These are phyloP conservation scores for Osmerus mordax DNA, from an alignment of 2,113 vertebrate species.

Conservation along the genomic window DNA sequence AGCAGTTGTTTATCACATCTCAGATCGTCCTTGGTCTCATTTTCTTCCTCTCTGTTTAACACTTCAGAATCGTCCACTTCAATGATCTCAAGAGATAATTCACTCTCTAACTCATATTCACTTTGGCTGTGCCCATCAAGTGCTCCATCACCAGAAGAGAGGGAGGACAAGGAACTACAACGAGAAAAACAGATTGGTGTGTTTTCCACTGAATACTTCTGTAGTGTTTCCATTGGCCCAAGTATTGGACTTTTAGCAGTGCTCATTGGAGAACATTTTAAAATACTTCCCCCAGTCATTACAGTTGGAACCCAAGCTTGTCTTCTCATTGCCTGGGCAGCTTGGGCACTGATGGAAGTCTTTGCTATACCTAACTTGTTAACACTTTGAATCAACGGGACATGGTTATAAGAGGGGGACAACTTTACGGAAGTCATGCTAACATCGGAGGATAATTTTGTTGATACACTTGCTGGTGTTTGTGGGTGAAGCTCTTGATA, in stretches of 20 bases:
- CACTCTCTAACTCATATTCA: conserved; percentile 79
- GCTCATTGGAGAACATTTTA: conserved; percentile 78
- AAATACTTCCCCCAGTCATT: conserved; percentile 67
- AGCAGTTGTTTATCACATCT: conserved; percentile 68
- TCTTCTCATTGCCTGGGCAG: conserved; percentile 73
- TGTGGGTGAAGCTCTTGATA: conserved; percentile 60
- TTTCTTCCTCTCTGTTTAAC: conserved; percentile 60
- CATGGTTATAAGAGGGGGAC: conserved; percentile 89
- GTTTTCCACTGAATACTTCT: conserved; percentile 86
- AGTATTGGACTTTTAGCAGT: conserved; percentile 59
- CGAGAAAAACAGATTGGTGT: conserved; percentile 91
- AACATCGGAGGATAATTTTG: conserved; percentile 70
- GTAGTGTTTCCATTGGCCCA: conserved; percentile 77
- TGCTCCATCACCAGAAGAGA: conserved; percentile 85
- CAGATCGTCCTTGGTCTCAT: conserved; percentile 72
- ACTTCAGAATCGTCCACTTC: conserved; percentile 80
- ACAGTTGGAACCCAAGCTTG: conserved; percentile 79
- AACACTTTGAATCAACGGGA: conserved; percentile 79
- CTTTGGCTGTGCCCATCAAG: conserved; percentile 80
- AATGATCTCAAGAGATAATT: conserved; percentile 88
- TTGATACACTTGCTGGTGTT: conserved; percentile 69
- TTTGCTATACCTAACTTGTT: conserved; percentile 66
- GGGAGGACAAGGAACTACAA: conserved; percentile 92
- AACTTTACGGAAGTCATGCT: conserved; percentile 87
- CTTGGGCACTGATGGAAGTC: conserved; percentile 66